phyloP scores from a whole-genome alignment of 2,888 invertebrate genomes.

The Drosophila neotestacea region DNA sequence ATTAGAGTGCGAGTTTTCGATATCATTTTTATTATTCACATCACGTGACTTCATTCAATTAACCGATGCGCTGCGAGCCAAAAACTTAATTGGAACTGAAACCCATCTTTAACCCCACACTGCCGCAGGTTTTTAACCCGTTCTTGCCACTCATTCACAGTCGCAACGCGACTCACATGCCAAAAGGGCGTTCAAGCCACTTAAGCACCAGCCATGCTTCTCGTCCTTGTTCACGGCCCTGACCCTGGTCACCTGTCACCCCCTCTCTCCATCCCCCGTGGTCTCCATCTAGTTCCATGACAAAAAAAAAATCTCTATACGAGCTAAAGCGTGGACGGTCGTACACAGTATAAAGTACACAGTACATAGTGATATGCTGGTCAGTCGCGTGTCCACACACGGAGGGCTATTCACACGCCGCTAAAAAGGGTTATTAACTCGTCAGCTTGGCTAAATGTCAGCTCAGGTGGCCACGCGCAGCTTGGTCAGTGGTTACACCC shows the following conservation, averaged over 20 bases:
- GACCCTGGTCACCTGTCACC: constrained; percentile 31
- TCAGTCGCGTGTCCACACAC: constrained; percentile 55
- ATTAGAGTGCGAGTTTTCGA: constrained; percentile 46
- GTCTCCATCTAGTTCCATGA: neutral
- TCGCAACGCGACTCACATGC: constrained; percentile 52
- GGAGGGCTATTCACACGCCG: constrained; percentile 71
- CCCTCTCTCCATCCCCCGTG: neutral
- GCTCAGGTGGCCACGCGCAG: constrained; percentile 63
- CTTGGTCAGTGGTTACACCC: constrained; percentile 12
- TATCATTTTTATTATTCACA: constrained; percentile 79
- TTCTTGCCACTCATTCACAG: constrained; percentile 11
- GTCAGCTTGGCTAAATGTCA: constrained; percentile 80
- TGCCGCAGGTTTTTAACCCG: neutral
- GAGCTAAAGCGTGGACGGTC: too few species aligned
- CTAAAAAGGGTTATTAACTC: constrained; percentile 85
- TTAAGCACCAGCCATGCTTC: constrained; percentile 68
- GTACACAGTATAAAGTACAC: too few species aligned
- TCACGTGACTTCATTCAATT: constrained; percentile 85
- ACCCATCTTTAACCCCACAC: constrained; percentile 9
- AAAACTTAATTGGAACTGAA: constrained; percentile 75
- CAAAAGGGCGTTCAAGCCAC: constrained; percentile 84
- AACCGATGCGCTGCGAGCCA: constrained; percentile 74
- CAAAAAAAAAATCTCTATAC: too few species aligned
- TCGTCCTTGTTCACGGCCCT: constrained; percentile 37
- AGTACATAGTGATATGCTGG: constrained; percentile 5